Base-by-base conservation (phyloP, 2,888 invertebrate genomes). In the Drosophila birchii region DNA sequence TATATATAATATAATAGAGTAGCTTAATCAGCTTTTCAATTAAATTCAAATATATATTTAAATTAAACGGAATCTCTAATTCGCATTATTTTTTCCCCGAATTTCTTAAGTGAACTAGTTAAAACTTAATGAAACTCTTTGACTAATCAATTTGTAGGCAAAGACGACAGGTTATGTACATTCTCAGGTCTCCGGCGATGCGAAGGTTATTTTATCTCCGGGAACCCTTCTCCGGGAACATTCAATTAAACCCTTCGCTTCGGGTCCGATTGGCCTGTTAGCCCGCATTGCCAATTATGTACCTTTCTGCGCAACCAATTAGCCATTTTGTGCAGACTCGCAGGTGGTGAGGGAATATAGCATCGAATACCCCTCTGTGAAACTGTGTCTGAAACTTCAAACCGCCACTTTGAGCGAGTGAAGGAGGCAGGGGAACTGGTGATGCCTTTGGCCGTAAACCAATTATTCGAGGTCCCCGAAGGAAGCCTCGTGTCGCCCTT, bases 241-340 rank as follows among this genome's bases (percentile, higher is more conserved):
- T 81, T 81, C 82, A 81, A 82, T 81, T 85, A 85, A 69, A 68
- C 67, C 49, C 62, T 68, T 59, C 69, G 82, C 76, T 80, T 67
- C 64, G 82, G 77, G 76, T 78, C 74, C 70, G 66, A 79, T 26
- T 41, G 56, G 45, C 14, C 57, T 44, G 26, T 36, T 54, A 57
- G 51, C 43, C 34, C 54, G 29, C 41, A 80, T 76, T 78, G 59
- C 62, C 86, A 86, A 83, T 82, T 83, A 86, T 78, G 73, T 69
- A 61, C 85, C 83, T 72, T 84, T 86, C 70, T 73, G 64, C 49
- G 84, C 78, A 84, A 75, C 85, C 83, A 83, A 83, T 83, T 83
- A 86, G 87, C 87, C 85, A 56, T 73, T 81, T 81, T 76, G 76
- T 68, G 41, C 44, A 67, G 68, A 51, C 75, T 78, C 14, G 32